Percentiles rank a stretch among this genome's conserved stretches.
These are phyloP conservation scores for Synanthedon andrenaeformis DNA, from an alignment of 2,888 invertebrate species.

Conservation along the genomic window DNA sequence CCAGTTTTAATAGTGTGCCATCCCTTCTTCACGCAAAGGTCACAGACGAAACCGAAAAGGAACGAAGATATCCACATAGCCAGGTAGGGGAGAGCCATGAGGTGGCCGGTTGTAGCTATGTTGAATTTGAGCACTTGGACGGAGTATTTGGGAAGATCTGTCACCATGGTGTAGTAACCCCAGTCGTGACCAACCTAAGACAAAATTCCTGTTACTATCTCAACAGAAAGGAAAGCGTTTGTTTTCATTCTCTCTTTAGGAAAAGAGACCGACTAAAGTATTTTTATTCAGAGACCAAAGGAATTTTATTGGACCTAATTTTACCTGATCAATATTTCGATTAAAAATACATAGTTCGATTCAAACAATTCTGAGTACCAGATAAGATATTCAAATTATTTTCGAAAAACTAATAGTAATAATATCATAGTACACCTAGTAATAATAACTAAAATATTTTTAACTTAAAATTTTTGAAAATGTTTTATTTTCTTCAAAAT, in stretches of 20 bases:
- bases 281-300: too few species aligned
- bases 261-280: too few species aligned
- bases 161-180: slow-evolving; percentile 79
- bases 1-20: slow-evolving; percentile 71
- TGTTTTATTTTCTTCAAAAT: too few species aligned
- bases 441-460: too few species aligned
- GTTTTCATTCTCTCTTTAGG: neutral
- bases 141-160: slow-evolving; percentile 78
- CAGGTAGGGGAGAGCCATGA: slow-evolving; percentile 75
- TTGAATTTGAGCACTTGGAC: slow-evolving; percentile 74
- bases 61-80: slow-evolving; percentile 76
- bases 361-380: too few species aligned
- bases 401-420: too few species aligned
- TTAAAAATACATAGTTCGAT: too few species aligned
- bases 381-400: too few species aligned
- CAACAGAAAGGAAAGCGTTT: neutral
- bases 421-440: too few species aligned
- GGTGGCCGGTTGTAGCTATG: slow-evolving; percentile 71
- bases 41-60: slow-evolving; percentile 75
- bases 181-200: slow-evolving; percentile 68
- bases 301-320: too few species aligned
- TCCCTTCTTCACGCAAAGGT: slow-evolving; percentile 73
- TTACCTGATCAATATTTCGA: too few species aligned
- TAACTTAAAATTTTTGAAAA: too few species aligned
- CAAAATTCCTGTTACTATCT: neutral